Evolutionary conservation across 2,113 vertebrate species (phyloP), one percentile per base, ranked within the genome.

Genomic region (Hystrix brachyura): DNA sequence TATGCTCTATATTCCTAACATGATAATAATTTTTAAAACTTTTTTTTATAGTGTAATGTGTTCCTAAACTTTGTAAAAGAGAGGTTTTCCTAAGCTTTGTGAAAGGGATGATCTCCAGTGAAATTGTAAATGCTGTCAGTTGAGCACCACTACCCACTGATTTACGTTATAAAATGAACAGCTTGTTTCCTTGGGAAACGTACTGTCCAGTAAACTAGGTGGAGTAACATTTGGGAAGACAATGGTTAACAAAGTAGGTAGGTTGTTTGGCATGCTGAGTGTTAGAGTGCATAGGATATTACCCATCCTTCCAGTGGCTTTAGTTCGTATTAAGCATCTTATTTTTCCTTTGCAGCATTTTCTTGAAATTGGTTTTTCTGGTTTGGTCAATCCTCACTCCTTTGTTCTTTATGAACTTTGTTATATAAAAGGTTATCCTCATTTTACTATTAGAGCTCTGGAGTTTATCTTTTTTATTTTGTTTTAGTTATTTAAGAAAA

Each of bases 341-440:
- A 51, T 83, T 94, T 90, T 95, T 94, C 60, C 38, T 96, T 78
- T 92, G 81, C 27, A 82, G n/a, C 14, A 46, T 85, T 96, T 97
- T 55, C 5, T 53, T 59, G 14, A 85, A 46, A 57, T 92, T 92
- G 43, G 1, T 51, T 85, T 97, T 95, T 91, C 32, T 64, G 29
- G 34, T 65, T 55, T 86, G 18, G 72, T 86, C 67, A 82, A 2
- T n/a, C 27, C 57, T 90, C 11, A 69, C 29, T 43, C 29, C 25
- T 74, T 87, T 91, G 43, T 86, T 96, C 48, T 67, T 94, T 88
- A 38, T 83, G 87, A 90, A 87, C 43, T 88, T 89, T 60, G 27
- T 92, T 55, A 17, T 72, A 38, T 71, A 15, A 87, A 43, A 94
- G 71, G 4, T 10, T 89, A 80, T 21, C 43, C 19, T 94, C 62